Percentiles rank a stretch among this genome's conserved stretches.
phyloP scores from a whole-genome alignment of 2,113 vertebrate genomes.

The Chinchilla lanigera region DNA sequence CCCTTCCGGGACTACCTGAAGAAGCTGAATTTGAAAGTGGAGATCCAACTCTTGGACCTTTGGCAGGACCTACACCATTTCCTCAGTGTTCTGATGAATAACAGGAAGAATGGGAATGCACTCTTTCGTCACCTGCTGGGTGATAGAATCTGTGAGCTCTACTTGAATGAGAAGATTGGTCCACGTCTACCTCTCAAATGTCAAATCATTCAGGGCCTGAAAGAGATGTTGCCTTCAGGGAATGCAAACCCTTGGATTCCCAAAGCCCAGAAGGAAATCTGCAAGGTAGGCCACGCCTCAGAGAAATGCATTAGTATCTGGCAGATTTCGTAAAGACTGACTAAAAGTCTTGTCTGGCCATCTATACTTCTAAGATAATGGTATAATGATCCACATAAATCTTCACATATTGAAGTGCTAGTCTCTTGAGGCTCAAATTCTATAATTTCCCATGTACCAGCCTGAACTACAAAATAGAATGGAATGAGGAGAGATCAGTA shows the following conservation, averaged over 20 bases:
- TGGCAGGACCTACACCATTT: conserved; percentile 86
- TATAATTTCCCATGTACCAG: not conserved
- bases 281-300: conserved; percentile 78
- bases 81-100: conserved; percentile 71
- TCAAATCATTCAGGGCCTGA: conserved; percentile 75
- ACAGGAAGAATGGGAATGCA: conserved; percentile 76
- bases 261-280: conserved; percentile 85
- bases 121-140: conserved; percentile 76
- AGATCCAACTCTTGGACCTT: conserved; percentile 82
- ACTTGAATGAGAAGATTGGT: conserved; percentile 71
- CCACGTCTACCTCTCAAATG: conserved; percentile 74
- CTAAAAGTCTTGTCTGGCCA: not conserved
- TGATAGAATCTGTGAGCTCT: conserved; percentile 82
- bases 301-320: conserved; percentile 22
- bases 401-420: not conserved
- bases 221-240: conserved; percentile 80
- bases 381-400: not conserved
- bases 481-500: not conserved
- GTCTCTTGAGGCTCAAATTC: not conserved
- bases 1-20: conserved; percentile 84
- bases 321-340: not conserved
- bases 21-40: not conserved
- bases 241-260: conserved; percentile 85
- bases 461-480: not conserved
- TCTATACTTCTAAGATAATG: not conserved